phyloP scores from a whole-genome alignment of 2,888 invertebrate genomes.

The Pinctada fucata region DNA sequence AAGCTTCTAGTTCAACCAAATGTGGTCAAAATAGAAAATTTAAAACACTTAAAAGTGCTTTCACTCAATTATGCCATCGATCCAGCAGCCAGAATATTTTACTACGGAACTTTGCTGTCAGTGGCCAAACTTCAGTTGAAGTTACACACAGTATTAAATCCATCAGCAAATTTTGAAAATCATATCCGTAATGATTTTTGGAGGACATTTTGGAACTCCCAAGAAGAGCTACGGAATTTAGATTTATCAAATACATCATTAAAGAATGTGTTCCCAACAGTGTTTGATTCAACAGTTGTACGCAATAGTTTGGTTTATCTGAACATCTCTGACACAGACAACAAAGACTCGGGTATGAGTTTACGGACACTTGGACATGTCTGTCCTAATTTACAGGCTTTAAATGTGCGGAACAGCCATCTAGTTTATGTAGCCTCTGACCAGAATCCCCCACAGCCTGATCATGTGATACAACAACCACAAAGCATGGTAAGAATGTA shows the following conservation, averaged over 20 bases:
- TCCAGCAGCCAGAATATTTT: constrained; percentile 73
- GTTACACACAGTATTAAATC: constrained; percentile 65
- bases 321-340: constrained; percentile 66
- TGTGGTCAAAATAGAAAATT: constrained; percentile 63
- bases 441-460: background rate
- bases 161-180: constrained; percentile 64
- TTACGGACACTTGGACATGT: constrained; percentile 61
- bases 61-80: constrained; percentile 71
- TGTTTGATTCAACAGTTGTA: constrained; percentile 43
- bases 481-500: background rate
- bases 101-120: constrained; percentile 70
- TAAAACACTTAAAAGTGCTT: constrained; percentile 65
- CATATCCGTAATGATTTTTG: constrained; percentile 58
- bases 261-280: constrained; percentile 35
- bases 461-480: background rate
- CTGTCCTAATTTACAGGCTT: constrained; percentile 67
- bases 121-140: constrained; percentile 55
- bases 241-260: constrained; percentile 39
- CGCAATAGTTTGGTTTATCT: constrained; percentile 57
- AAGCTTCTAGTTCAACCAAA: constrained; percentile 70
- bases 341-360: constrained; percentile 59
- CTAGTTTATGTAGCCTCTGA: constrained; percentile 17
- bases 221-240: constrained; percentile 35
- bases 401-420: constrained; percentile 61
- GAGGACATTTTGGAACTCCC: constrained; percentile 53